phyloP scores from a whole-genome alignment of 1,140 invertebrate genomes.

The Popillia japonica region DNA sequence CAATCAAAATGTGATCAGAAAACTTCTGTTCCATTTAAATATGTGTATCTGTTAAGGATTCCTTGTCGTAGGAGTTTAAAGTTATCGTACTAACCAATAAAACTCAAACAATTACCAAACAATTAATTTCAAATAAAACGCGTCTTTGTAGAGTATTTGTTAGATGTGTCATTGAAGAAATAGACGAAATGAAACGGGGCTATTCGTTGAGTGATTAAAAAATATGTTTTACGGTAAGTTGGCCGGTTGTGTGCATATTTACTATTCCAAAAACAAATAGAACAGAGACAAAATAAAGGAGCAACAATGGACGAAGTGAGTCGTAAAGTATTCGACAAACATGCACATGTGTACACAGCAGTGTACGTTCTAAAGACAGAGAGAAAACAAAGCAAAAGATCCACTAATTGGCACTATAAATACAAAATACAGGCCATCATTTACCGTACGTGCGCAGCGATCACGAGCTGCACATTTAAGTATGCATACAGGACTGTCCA shows the following conservation, averaged over 20 bases:
- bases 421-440: conserved; percentile 18
- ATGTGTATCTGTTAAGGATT: too few species aligned
- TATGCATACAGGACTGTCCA: background rate
- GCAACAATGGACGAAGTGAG: conserved; percentile 6
- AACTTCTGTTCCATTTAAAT: too few species aligned
- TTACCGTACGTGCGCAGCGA: background rate
- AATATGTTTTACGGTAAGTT: background rate
- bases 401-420: conserved; percentile 29
- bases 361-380: background rate
- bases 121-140: too few species aligned
- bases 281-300: background rate
- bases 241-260: background rate
- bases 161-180: background rate
- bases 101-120: too few species aligned
- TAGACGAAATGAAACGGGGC: background rate
- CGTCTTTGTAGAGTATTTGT: too few species aligned
- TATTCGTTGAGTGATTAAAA: background rate
- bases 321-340: conserved; percentile 28
- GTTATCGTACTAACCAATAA: too few species aligned
- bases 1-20: too few species aligned
- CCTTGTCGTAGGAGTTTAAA: too few species aligned
- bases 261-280: background rate
- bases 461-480: background rate
- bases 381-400: conserved; percentile 17
- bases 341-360: conserved; percentile 2